Evolutionary conservation across 2,113 vertebrate species (phyloP).

Genomic region (Solea solea): DNA sequence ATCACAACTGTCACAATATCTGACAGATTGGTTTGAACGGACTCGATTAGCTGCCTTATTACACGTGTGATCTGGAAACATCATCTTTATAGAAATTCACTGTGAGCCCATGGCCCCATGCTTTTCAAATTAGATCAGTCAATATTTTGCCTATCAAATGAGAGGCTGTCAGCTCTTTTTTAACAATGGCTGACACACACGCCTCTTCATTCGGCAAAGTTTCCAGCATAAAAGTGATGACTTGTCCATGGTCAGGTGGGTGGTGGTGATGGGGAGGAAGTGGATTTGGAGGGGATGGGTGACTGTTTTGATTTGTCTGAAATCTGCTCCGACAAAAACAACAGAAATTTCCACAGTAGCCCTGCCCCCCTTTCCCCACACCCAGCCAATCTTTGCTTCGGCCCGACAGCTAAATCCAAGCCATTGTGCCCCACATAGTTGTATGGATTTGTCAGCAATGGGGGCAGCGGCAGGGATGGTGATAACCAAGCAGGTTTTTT

Average conservation of each 20-base stretch:
- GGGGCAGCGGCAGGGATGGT: slow-evolving; percentile 35
- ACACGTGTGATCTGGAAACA: slow-evolving; percentile 2
- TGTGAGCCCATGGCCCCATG: slow-evolving; percentile 2
- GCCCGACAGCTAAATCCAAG: slow-evolving; percentile 74
- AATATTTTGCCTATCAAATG: slow-evolving; percentile 65
- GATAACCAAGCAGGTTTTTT: slow-evolving; percentile 66
- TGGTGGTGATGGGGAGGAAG: slow-evolving; percentile 17
- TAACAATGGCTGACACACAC: slow-evolving; percentile 40
- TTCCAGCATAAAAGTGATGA: slow-evolving; percentile 77
- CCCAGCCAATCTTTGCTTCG: slow-evolving; percentile 48
- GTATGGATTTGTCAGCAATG: slow-evolving; percentile 77
- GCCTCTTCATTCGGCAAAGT: slow-evolving; percentile 45
- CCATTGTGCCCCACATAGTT: slow-evolving; percentile 80
- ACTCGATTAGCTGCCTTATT: not conserved
- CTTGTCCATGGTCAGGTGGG: slow-evolving; percentile 57
- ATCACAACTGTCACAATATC: slow-evolving; percentile 2
- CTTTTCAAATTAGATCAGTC: slow-evolving; percentile 42
- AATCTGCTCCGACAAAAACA: slow-evolving; percentile 71
- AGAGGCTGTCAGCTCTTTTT: slow-evolving; percentile 72
- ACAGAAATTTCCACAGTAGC: slow-evolving; percentile 68
- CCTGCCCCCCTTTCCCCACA: slow-evolving; percentile 26
- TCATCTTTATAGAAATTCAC: slow-evolving; percentile 1
- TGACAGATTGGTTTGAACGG: not conserved
- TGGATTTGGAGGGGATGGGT: slow-evolving; percentile 36
- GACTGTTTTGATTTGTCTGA: slow-evolving; percentile 75